These are phyloP conservation scores for Pelodytes ibericus DNA, from an alignment of 2,797 vertebrate genomes.

Conservation along the genomic window DNA sequence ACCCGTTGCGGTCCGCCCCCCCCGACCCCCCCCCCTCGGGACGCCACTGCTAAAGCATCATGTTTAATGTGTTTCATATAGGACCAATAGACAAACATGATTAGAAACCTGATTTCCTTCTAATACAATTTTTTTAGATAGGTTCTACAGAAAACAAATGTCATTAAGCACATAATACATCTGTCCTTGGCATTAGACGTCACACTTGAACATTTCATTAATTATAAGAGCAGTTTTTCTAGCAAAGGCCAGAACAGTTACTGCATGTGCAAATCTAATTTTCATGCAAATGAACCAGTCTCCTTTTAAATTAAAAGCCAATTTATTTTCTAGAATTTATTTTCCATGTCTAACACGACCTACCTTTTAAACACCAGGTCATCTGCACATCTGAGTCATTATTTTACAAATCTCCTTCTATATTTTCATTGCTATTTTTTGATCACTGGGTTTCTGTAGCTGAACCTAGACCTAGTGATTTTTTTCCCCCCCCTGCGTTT, in stretches of 20 bases:
- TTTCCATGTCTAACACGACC: conserved; percentile 14
- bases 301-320: neutral
- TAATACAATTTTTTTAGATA: too few relatives aligned
- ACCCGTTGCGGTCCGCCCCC: too few relatives aligned
- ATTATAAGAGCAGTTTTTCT: neutral
- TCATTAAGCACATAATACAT: too few relatives aligned
- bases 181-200: too few relatives aligned
- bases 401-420: conserved; percentile 27
- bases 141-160: too few relatives aligned
- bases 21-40: too few relatives aligned
- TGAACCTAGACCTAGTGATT: conserved; percentile 12
- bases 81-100: too few relatives aligned
- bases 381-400: conserved; percentile 26
- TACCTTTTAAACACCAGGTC: neutral
- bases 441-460: conserved; percentile 22
- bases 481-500: too few relatives aligned
- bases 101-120: too few relatives aligned
- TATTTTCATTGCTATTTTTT: conserved; percentile 34
- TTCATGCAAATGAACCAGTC: conserved; percentile 8
- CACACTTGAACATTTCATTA: neutral
- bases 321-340: conserved; percentile 18
- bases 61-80: too few relatives aligned
- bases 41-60: too few relatives aligned
- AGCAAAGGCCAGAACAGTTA: neutral
- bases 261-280: neutral